Evolutionary conservation across 2,888 invertebrate genomes (phyloP).

Genomic region (Aleiodes leptofemur): DNA sequence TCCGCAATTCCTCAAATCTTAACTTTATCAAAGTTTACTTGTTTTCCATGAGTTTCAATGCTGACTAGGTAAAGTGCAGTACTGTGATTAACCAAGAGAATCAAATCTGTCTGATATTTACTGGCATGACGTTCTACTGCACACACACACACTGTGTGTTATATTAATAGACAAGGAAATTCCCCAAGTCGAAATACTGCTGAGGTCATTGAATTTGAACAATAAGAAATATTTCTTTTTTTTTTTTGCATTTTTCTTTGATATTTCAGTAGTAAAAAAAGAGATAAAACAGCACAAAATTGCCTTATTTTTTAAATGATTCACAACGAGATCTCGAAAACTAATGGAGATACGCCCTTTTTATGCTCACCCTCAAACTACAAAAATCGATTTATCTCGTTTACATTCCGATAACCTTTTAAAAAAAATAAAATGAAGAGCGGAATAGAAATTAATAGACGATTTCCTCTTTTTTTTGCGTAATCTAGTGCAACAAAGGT

Average conservation of each 20-base stretch:
- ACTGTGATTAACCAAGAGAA: slow-evolving; percentile 27
- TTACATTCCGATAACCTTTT: too few relatives aligned
- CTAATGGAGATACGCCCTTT: too few relatives aligned
- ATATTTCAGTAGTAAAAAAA: background rate
- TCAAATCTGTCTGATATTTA: background rate
- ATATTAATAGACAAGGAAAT: slow-evolving; percentile 30
- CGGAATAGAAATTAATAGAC: too few relatives aligned
- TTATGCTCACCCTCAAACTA: too few relatives aligned
- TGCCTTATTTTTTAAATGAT: too few relatives aligned
- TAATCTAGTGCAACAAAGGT: too few relatives aligned
- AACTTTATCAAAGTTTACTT: slow-evolving; percentile 8
- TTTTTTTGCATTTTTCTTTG: background rate
- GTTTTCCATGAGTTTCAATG: slow-evolving; percentile 27
- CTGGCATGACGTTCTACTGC: slow-evolving; percentile 10
- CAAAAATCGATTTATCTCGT: too few relatives aligned
- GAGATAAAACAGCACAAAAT: too few relatives aligned
- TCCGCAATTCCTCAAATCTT: background rate
- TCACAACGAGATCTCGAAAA: too few relatives aligned
- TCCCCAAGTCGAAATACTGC: slow-evolving; percentile 7
- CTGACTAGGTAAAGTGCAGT: slow-evolving; percentile 19
- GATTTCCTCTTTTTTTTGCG: too few relatives aligned
- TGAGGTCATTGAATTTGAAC: slow-evolving; percentile 19
- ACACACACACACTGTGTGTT: slow-evolving; percentile 6
- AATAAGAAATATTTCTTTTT: slow-evolving; percentile 1
- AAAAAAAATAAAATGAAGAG: too few relatives aligned